Base-by-base conservation (phyloP, 2,888 invertebrate species). In the Erebia epiphron region DNA sequence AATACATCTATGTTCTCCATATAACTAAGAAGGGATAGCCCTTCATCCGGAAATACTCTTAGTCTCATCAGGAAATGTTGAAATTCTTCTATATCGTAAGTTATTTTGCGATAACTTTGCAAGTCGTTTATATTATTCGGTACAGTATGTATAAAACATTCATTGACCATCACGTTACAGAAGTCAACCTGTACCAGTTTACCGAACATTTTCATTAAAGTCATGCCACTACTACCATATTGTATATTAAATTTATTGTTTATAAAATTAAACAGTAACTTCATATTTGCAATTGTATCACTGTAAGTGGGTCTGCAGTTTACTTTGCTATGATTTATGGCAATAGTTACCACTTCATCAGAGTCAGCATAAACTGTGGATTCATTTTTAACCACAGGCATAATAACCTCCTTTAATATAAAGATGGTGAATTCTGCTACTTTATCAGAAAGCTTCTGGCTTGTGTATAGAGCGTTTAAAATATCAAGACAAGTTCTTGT, bases 61-160 rank as follows among this genome's bases (percentile, higher is more conserved):
- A 95, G 89, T 58, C 92, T 85, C 2, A 94, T 85, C 49, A 98
- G 89, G 72, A 94, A 94, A 61, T 91, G 85, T 83, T 98, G 96
- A 74, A 98, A 96, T 63, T 94, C 87, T 72, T 94, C 87, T 52
- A 96, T 96, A 78, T 95, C 95, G 3, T 93, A 86, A 26, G 96
- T 95, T 1, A 97, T 94, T 35, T 89, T 90, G 4, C 92, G 90
- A 77, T 96, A 98, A 18, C 90, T 93, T 76, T 95, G 94, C 72
- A 97, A 89, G 75, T 96, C 97, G 68, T 95, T 95, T 76, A 95
- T 95, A 65, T 95, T 96, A 75, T 95, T 95, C 0, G 98, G 98
- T 79, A 98, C 95, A 0, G 97, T 96, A 75, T 95, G 94, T 64
- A 95, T 92, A 10, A 98, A 93, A 80, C 97, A 98, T 78, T 97